phyloP scores from a whole-genome alignment of 2,888 invertebrate genomes.

The Horisme vitalbata region DNA sequence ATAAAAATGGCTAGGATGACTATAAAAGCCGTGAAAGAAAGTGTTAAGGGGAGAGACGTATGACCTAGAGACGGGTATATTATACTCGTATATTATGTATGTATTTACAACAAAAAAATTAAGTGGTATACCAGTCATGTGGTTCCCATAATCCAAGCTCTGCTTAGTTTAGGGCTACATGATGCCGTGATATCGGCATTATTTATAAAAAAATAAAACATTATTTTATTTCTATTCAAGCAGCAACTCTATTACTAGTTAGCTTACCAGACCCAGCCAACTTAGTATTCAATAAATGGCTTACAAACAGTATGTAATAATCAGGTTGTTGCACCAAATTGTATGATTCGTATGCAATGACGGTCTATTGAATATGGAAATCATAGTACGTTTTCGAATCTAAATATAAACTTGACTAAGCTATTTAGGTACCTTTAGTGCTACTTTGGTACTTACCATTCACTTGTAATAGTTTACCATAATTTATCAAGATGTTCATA shows the following conservation, averaged over 20 bases:
- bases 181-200: too few species aligned
- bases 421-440: constrained; percentile 8
- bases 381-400: constrained; percentile 2
- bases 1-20: too few species aligned
- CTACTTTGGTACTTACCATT: constrained; percentile 4
- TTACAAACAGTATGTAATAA: constrained; percentile 1
- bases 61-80: too few species aligned
- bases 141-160: too few species aligned
- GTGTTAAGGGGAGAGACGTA: too few species aligned
- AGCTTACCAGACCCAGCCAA: background rate
- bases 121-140: too few species aligned
- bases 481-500: too few species aligned
- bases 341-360: constrained; percentile 3
- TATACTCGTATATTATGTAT: too few species aligned
- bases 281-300: background rate
- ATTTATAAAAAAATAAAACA: background rate
- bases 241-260: constrained; percentile 1
- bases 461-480: background rate
- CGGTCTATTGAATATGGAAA: constrained; percentile 6
- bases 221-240: constrained; percentile 11
- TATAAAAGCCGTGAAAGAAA: too few species aligned
- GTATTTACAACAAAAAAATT: too few species aligned
- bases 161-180: too few species aligned
- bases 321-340: constrained; percentile 5
- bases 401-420: constrained; percentile 13